Percentiles rank a stretch among this genome's conserved stretches.
These are phyloP conservation scores for Agapostemon virescens DNA, from an alignment of 2,888 invertebrate genomes.

Conservation along the genomic window DNA sequence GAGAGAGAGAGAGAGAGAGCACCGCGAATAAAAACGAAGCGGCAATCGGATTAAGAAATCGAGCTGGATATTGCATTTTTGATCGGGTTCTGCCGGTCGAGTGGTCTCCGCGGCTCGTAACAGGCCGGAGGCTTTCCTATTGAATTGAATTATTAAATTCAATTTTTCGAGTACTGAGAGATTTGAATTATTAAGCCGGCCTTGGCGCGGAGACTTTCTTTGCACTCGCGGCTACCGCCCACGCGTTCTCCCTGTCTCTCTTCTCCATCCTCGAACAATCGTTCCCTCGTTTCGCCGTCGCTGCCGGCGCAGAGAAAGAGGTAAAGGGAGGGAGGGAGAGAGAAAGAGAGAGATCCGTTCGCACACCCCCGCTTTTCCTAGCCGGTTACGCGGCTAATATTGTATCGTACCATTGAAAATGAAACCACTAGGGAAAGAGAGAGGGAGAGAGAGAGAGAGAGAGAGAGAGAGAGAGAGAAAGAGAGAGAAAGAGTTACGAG, in stretches of 20 bases:
- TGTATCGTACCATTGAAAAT: conserved; percentile 51
- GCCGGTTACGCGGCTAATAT: conserved; percentile 42
- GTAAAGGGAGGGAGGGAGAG: not conserved
- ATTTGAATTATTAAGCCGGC: conserved; percentile 79
- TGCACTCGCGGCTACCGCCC: conserved; percentile 61
- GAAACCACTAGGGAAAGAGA: conserved; percentile 18
- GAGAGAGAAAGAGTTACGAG: too few species aligned
- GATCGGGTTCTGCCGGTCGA: conserved; percentile 72
- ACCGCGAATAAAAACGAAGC: conserved; percentile 59
- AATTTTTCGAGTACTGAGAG: conserved; percentile 80
- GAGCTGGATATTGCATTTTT: conserved; percentile 80
- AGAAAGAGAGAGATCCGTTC: not conserved
- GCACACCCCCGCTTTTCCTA: conserved; percentile 17
- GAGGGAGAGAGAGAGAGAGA: not conserved
- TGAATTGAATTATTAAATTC: conserved; percentile 81
- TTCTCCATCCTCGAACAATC: not conserved
- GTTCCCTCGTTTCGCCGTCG: not conserved
- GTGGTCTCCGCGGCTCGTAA: conserved; percentile 67
- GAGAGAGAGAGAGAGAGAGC: not conserved
- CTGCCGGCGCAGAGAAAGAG: not conserved
- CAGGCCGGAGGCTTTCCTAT: conserved; percentile 75
- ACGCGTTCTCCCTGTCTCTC: conserved; percentile 12
- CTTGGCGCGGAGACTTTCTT: conserved; percentile 70
- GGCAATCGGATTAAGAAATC: conserved; percentile 79
- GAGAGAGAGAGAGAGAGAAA: not conserved